Conservation (phyloP, 2,113 vertebrate species). For the Hystrix brachyura region DNA sequence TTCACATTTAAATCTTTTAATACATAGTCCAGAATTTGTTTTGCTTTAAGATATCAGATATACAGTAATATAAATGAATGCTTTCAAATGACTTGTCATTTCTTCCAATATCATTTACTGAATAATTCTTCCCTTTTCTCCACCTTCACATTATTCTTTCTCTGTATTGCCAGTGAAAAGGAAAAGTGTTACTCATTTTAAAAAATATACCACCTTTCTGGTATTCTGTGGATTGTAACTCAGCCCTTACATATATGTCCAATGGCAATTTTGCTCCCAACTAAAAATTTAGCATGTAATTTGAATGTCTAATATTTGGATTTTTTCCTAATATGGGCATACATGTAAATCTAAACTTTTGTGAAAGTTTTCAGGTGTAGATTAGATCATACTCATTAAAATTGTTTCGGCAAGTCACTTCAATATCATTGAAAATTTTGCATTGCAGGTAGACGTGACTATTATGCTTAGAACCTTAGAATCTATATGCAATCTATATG, state of each 20-base stretch:
- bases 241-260: neutral
- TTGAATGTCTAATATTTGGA: neutral
- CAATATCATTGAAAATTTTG: constrained; percentile 49
- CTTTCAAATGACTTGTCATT: neutral
- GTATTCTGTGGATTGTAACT: neutral
- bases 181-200: constrained; percentile 21
- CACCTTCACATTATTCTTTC: neutral
- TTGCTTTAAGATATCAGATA: constrained; percentile 8
- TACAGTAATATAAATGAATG: neutral
- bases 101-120: neutral
- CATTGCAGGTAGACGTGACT: constrained; percentile 2
- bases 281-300: constrained; percentile 22
- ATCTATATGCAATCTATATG: neutral
- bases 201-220: constrained; percentile 31
- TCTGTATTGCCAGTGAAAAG: constrained; percentile 28
- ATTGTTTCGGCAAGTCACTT: constrained; percentile 27
- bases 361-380: neutral
- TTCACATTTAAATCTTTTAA: constrained; percentile 25
- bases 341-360: neutral
- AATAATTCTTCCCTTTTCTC: neutral
- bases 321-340: constrained; percentile 2
- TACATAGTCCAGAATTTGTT: neutral
- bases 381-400: constrained; percentile 13
- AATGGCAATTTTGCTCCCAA: neutral
- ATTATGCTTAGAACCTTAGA: neutral